phyloP scores from a whole-genome alignment of 2,113 vertebrate genomes.

The Camelus bactrianus region DNA sequence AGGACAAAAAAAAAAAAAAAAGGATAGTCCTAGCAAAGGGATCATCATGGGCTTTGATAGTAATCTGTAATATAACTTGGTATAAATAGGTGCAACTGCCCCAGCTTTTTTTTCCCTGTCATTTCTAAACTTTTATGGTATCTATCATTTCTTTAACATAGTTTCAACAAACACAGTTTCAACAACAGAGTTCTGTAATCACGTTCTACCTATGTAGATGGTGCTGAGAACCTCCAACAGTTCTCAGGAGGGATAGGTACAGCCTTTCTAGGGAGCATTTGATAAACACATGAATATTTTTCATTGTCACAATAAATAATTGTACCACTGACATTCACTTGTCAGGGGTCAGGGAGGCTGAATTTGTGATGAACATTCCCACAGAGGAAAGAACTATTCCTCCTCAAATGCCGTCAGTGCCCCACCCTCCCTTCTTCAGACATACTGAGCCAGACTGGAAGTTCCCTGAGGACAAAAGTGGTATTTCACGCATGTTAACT shows the following conservation, averaged over 20 bases:
- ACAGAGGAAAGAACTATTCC: not conserved
- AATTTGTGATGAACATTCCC: not conserved
- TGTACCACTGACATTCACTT: not conserved
- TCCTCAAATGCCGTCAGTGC: not conserved
- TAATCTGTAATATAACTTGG: not conserved
- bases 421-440: not conserved
- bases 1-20: not conserved
- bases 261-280: not conserved
- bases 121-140: not conserved
- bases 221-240: not conserved
- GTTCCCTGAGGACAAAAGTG: not conserved
- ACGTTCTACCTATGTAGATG: not conserved
- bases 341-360: not conserved
- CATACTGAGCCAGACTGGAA: not conserved
- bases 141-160: not conserved
- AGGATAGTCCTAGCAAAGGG: not conserved
- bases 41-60: not conserved
- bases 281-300: not conserved
- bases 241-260: not conserved
- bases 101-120: not conserved
- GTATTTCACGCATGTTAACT: not conserved
- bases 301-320: constrained; percentile 6
- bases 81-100: not conserved
- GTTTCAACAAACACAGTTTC: constrained; percentile 27
- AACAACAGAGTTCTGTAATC: not conserved